Evolutionary conservation across 2,888 invertebrate species (phyloP).

Genomic region (Embidobia sp.): DNA sequence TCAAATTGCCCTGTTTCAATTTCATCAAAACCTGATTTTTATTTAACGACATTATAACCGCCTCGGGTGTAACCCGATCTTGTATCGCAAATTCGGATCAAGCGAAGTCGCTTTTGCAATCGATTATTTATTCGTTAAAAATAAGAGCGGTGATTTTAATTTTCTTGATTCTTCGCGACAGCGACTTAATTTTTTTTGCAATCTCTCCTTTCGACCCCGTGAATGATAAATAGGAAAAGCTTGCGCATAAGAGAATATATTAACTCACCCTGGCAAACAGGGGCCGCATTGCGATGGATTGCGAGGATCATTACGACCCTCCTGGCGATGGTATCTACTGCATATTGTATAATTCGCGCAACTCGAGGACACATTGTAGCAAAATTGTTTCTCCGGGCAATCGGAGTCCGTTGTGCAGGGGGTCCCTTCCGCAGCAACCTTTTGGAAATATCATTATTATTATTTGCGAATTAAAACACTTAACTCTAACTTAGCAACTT

Average conservation of each 20-base stretch:
- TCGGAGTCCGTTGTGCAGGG: conserved; percentile 59
- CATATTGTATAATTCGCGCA: conserved; percentile 66
- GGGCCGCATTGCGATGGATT: conserved; percentile 65
- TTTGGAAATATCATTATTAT: conserved; percentile 34
- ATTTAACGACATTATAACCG: too few relatives aligned
- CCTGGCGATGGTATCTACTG: conserved; percentile 64
- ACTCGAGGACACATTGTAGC: conserved; percentile 60
- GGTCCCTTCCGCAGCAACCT: conserved; percentile 57
- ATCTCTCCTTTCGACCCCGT: conserved; percentile 8
- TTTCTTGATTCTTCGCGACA: background rate
- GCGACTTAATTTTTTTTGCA: conserved; percentile 23
- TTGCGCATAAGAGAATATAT: conserved; percentile 38
- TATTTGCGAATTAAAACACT: conserved; percentile 21
- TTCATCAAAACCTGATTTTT: too few relatives aligned
- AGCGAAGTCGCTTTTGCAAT: background rate
- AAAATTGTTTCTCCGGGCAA: conserved; percentile 65
- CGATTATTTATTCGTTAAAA: conserved; percentile 10
- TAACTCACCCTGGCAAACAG: conserved; percentile 63
- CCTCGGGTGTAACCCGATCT: too few relatives aligned
- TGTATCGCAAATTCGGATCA: too few relatives aligned
- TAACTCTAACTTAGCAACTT: background rate
- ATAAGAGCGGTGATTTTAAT: background rate
- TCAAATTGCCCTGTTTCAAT: too few relatives aligned
- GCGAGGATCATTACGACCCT: conserved; percentile 59
- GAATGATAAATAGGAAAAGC: conserved; percentile 47